Evolutionary conservation across 2,797 vertebrate species (phyloP).

Genomic region (Pangasius larnaudii): DNA sequence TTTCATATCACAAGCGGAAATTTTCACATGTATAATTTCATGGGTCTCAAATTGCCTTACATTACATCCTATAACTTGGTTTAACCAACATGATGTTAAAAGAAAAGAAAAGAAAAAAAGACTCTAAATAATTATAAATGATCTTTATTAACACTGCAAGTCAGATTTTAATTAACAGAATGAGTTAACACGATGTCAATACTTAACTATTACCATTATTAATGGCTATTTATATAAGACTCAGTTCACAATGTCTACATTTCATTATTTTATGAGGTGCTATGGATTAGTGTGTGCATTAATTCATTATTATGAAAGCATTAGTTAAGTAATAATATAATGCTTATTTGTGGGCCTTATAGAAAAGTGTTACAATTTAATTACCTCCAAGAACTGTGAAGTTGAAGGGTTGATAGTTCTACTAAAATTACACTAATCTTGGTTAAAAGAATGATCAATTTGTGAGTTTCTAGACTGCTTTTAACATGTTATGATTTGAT

Average conservation of each 20-base stretch:
- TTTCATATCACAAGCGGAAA: background rate
- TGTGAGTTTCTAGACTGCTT: slow-evolving; percentile 15
- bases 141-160: background rate
- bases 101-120: background rate
- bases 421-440: slow-evolving; percentile 25
- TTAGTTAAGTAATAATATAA: background rate
- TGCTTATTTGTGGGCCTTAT: no score
- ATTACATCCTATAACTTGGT: background rate
- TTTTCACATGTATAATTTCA: background rate
- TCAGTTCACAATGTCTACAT: background rate
- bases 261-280: background rate
- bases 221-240: background rate
- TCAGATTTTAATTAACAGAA: background rate
- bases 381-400: background rate
- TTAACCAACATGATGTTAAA: no score
- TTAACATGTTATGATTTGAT: slow-evolving; percentile 49
- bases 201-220: background rate
- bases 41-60: no score
- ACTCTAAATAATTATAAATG: background rate
- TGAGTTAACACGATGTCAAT: background rate
- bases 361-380: background rate
- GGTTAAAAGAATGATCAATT: slow-evolving; percentile 24
- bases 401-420: slow-evolving; percentile 27
- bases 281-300: background rate
- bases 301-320: background rate